These are phyloP conservation scores for Pseudorectes ferrugineus DNA, from an alignment of 2,113 vertebrate genomes.

Conservation along the genomic window DNA sequence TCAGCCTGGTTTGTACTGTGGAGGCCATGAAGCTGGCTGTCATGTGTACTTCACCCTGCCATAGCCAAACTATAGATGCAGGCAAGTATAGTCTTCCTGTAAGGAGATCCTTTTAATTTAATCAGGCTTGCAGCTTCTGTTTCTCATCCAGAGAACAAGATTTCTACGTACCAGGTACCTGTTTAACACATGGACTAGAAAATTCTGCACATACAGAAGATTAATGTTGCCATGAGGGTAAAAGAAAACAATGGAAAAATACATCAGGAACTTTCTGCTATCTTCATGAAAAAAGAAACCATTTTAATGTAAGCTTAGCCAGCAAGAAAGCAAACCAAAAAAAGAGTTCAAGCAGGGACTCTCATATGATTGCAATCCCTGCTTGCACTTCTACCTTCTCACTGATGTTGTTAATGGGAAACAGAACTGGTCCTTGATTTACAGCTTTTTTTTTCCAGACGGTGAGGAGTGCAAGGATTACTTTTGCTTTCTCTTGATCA, in stretches of 20 bases:
- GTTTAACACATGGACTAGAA: neutral
- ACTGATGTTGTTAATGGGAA: neutral
- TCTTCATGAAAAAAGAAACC: neutral
- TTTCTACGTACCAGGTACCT: neutral
- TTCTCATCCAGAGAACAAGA: neutral
- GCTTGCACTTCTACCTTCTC: neutral
- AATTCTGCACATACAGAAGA: neutral
- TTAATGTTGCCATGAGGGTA: neutral
- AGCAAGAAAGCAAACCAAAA: neutral
- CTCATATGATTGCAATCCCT: neutral
- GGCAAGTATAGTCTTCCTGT: neutral
- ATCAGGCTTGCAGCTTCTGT: neutral
- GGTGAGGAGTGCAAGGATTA: neutral
- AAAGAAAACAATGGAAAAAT: neutral
- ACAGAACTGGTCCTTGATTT: neutral
- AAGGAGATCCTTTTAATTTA: neutral
- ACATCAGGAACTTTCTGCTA: neutral
- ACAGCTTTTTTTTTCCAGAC: neutral
- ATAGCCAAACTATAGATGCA: neutral
- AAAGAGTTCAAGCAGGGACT: neutral
- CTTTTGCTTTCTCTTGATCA: neutral
- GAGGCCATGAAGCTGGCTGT: neutral
- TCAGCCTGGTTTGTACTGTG: neutral
- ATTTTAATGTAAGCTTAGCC: neutral
- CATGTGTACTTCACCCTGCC: rapidly evolving